Evolutionary conservation across 2,797 vertebrate genomes (phyloP), one percentile per base, ranked within the genome.

Genomic region (Mycteria americana): DNA sequence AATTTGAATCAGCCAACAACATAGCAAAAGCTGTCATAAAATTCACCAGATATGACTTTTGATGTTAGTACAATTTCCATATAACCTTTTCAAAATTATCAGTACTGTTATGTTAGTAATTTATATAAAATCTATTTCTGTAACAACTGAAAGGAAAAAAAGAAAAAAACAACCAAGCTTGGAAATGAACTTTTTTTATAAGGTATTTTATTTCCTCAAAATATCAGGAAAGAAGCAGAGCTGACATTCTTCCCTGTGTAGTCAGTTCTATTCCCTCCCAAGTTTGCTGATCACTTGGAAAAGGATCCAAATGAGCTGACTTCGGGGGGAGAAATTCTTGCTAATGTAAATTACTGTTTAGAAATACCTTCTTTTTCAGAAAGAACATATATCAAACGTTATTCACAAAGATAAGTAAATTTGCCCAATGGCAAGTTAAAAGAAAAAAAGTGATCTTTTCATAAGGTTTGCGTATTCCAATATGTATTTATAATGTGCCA

Each of bases 51-150:
- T 90, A n/a, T 48, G 75, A 56, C 41, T 96, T 83, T 31, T 92
- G 80, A 96, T 90, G 70, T 76, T 92, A 76, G 67, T 41, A 76
- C n/a, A 70, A 96, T 92, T 94, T 97, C 85, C 90, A 95, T 87
- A 87, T 92, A 95, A 92, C 92, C 95, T 95, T 96, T 95, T 93
- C 94, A 94, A 69, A 87, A 82, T 95, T 95, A 96, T 93, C 88
- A 73, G 82, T 74, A 43, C 53, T 76, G 45, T 81, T 94, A 65
- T 59, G 43, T 69, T 82, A 76, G 70, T 74, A 89, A 92, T 95
- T 95, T 85, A 79, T 95, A 88, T 73, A 56, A 80, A 86, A 81
- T 88, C 63, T 95, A 53, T 86, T 93, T 87, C 56, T 90, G 31
- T 87, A 83, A 67, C 67, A 92, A 54, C 69, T 70, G 39, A 82